Base-by-base conservation (phyloP, 2,888 invertebrate species). In the Cantharis flavilabris region DNA sequence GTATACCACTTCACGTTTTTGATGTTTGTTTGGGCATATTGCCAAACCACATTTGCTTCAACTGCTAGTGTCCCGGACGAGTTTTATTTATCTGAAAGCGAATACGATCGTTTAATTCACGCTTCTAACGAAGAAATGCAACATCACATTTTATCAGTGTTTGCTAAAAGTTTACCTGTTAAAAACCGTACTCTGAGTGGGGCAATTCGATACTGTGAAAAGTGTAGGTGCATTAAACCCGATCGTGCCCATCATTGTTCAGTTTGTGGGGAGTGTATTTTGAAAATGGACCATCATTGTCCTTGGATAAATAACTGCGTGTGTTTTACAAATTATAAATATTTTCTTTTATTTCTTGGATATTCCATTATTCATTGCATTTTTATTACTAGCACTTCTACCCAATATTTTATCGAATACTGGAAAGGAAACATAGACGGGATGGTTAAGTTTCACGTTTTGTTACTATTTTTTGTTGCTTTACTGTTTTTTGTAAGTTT, bases 271-370 rank as follows among this genome's bases (percentile, higher is more conserved):
- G 91, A 92, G 78, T 98, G 98, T 89, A 94, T 98, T 9, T 91
- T 97, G 79, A 98, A 98, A 90, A 97, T 98, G 97, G 98, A 98
- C 89, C 98, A 98, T 88, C 98, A 98, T 88, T 98, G 98, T 89
- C 98, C 97, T 11, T 97, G 97, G 97, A 94, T 97, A 82, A 97
- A 98, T 90, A 98, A 97, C 89, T 98, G 98, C 88, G 97, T 98
- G 76, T 96, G 96, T 87, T 98, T 95, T 90, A 93, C 94, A 87
- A 98, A 98, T 89, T 98, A 98, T 91, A 98, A 98, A 90, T 98
- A 94, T 90, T 98, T 99, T 90, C 93, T 98, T 86, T 91, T 97
- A 82, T 98, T 98, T 89, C 91, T 98, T 84, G 96, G 94, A 78
- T 98, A 98, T 89, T 96, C 95, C 49, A 91, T 97, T 83, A 84